Evolutionary conservation across 2,797 vertebrate genomes (phyloP).

Genomic region (Loris lydekkerianus): DNA sequence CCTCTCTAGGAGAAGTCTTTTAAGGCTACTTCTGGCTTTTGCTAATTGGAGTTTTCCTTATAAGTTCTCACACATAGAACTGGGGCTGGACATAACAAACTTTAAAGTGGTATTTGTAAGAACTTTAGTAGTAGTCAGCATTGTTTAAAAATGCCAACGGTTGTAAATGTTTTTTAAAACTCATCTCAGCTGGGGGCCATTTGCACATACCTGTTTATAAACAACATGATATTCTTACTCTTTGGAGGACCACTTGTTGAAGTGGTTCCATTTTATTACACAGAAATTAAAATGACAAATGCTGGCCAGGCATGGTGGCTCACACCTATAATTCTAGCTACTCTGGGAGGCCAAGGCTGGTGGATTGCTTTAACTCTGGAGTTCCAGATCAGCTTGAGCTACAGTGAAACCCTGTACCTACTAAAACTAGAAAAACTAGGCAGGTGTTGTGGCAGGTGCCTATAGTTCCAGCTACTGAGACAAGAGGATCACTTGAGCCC

Average conservation of each 20-base stretch:
- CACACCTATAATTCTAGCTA: too few relatives aligned
- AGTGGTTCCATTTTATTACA: not conserved
- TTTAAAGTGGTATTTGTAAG: not conserved
- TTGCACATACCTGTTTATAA: constrained; percentile 4
- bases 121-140: not conserved
- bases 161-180: not conserved
- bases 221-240: not conserved
- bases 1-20: not conserved
- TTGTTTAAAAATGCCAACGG: not conserved
- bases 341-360: too few relatives aligned
- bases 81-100: not conserved
- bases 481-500: too few relatives aligned
- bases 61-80: not conserved
- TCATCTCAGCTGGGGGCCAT: not conserved
- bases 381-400: too few relatives aligned
- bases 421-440: too few relatives aligned
- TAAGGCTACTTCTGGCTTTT: constrained; percentile 8
- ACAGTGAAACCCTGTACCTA: too few relatives aligned
- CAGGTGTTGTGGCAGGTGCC: too few relatives aligned
- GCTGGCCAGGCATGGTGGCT: too few relatives aligned
- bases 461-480: too few relatives aligned
- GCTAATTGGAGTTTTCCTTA: constrained; percentile 16
- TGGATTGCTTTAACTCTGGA: too few relatives aligned
- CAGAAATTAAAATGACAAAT: constrained; percentile 34
- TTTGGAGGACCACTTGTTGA: constrained; percentile 27